A percentile compares a stretch with the other conserved stretches of the same genome.
Conservation (phyloP, 2,888 invertebrate genomes). For the Balanococcus diminutus region DNA sequence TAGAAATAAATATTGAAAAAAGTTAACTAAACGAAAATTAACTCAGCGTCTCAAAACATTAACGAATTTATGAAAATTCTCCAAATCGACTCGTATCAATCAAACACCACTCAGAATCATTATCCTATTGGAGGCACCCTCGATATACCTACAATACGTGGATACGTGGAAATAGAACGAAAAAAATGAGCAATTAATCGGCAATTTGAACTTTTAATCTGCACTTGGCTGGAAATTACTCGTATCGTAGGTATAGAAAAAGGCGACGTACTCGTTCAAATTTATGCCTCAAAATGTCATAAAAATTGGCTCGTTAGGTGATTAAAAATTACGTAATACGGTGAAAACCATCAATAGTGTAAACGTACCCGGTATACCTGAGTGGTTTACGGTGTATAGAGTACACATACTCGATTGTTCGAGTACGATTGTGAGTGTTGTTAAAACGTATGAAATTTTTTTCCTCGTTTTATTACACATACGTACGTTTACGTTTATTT, state of each 20-base stretch:
- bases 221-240: background rate
- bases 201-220: background rate
- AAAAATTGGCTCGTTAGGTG: background rate
- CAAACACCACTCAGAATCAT: too few relatives aligned
- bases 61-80: too few relatives aligned
- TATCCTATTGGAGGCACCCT: too few relatives aligned
- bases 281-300: constrained; percentile 2
- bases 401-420: background rate
- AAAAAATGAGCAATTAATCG: background rate
- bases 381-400: background rate
- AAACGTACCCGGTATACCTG: background rate
- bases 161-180: background rate
- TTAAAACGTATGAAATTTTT: background rate
- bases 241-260: background rate
- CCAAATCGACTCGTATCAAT: too few relatives aligned
- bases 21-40: too few relatives aligned
- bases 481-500: background rate
- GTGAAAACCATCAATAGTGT: background rate
- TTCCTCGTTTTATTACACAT: background rate
- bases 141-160: too few relatives aligned
- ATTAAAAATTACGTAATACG: constrained; percentile 6
- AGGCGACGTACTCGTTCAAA: constrained; percentile 18
- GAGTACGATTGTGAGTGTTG: background rate
- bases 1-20: too few relatives aligned
- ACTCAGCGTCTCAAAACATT: too few relatives aligned